A percentile compares a stretch with the other conserved stretches of the same genome.
These are phyloP conservation scores for Lepidotrigona ventralis DNA, from an alignment of 1,140 invertebrate genomes.

Conservation along the genomic window DNA sequence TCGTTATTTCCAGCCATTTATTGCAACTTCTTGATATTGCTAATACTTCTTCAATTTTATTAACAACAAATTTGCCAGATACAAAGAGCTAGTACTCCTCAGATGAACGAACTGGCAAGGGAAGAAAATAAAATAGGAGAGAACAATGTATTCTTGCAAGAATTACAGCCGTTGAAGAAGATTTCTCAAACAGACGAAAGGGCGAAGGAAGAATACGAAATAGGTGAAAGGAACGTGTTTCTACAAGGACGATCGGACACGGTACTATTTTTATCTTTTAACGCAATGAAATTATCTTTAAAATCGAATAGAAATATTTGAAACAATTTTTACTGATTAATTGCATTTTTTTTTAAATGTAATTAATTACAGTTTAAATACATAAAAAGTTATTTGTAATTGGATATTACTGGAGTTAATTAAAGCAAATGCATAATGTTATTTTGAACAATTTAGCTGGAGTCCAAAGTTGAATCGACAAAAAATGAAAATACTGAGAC, in stretches of 20 bases:
- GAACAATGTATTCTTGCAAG: not conserved
- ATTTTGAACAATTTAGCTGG: not conserved
- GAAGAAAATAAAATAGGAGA: not conserved
- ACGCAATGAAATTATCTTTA: not conserved
- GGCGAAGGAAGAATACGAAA: too few species aligned
- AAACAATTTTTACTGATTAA: too few species aligned
- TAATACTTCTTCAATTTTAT: not conserved
- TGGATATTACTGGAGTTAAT: too few species aligned
- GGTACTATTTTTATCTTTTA: not conserved
- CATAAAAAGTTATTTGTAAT: too few species aligned
- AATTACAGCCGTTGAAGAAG: not conserved
- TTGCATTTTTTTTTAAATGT: too few species aligned
- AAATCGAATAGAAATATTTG: not conserved
- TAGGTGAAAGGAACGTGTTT: too few species aligned
- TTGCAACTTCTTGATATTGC: too few species aligned
- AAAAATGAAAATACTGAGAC: not conserved
- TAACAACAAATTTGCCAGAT: not conserved
- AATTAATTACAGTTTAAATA: too few species aligned
- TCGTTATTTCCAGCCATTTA: too few species aligned
- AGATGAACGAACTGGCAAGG: too few species aligned
- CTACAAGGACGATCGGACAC: not conserved
- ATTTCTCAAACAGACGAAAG: slow-evolving; percentile 26
- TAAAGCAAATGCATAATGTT: not conserved
- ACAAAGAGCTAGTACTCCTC: not conserved
- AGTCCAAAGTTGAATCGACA: not conserved